Percentiles rank a stretch among this genome's conserved stretches.
Conservation (phyloP, 92 coral and sea anemone genomes). For the Umimayanthus kanabou region DNA sequence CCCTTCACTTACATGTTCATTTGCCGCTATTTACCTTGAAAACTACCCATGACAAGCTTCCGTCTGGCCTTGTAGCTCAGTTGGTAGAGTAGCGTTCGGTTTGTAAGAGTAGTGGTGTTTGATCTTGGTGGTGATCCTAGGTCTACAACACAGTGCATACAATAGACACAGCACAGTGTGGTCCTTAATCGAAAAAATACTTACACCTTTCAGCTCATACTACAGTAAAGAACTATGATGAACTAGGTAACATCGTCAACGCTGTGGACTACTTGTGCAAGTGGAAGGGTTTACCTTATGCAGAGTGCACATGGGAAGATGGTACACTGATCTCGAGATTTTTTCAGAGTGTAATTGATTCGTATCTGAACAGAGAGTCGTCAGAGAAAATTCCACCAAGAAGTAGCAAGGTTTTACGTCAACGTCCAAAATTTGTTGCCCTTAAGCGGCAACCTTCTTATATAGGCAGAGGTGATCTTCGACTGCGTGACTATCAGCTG, state of each 20-base stretch:
- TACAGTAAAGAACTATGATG: slow-evolving; percentile 75
- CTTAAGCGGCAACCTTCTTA: slow-evolving; percentile 89
- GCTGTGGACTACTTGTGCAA: slow-evolving; percentile 95
- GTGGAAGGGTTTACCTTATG: slow-evolving; percentile 94
- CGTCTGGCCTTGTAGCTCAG: too few relatives aligned
- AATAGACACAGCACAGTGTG: background rate
- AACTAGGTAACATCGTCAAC: slow-evolving; percentile 68
- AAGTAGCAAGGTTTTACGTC: slow-evolving; percentile 85
- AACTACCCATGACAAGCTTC: too few relatives aligned
- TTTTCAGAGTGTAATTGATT: slow-evolving; percentile 79
- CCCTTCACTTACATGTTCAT: too few relatives aligned
- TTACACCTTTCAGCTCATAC: slow-evolving; percentile 71
- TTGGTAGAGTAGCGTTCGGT: background rate
- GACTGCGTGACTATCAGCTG: slow-evolving; percentile 90
- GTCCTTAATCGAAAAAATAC: too few relatives aligned
- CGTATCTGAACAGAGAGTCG: slow-evolving; percentile 84
- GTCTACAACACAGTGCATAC: too few relatives aligned
- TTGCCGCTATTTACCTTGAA: too few relatives aligned
- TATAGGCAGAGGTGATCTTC: slow-evolving; percentile 61
- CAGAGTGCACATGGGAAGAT: slow-evolving; percentile 97
- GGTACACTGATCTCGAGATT: slow-evolving; percentile 84
- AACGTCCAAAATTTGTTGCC: slow-evolving; percentile 89
- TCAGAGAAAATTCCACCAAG: slow-evolving; percentile 87
- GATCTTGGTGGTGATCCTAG: too few relatives aligned
- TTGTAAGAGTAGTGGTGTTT: too few relatives aligned